These are phyloP conservation scores for Tenebrosternarchus preto DNA, from an alignment of 2,113 vertebrate species.

Conservation along the genomic window DNA sequence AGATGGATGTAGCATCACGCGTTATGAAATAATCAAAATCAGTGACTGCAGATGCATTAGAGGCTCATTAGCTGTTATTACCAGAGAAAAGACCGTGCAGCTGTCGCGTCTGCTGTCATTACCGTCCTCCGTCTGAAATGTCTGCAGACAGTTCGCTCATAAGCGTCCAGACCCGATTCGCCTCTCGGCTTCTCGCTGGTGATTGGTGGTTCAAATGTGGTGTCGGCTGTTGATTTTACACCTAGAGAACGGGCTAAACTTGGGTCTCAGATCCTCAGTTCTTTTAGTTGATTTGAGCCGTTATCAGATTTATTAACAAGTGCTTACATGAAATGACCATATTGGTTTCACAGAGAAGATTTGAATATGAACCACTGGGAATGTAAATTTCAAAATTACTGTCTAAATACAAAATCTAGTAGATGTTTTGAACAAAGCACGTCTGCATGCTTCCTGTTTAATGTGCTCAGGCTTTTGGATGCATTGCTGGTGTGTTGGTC, in stretches of 20 bases:
- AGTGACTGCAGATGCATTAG: constrained; percentile 3
- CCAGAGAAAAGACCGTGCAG: constrained; percentile 13
- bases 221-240: too few species aligned
- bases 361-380: too few species aligned
- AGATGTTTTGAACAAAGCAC: neutral
- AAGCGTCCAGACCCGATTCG: neutral
- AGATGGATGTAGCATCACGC: constrained; percentile 2
- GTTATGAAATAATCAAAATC: constrained; percentile 24
- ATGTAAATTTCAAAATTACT: too few species aligned
- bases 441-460: neutral
- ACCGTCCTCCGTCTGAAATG: constrained; percentile 31
- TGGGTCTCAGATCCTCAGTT: too few species aligned
- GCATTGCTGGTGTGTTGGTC: neutral
- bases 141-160: constrained; percentile 1
- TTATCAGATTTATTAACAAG: too few species aligned
- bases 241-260: too few species aligned
- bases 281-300: too few species aligned
- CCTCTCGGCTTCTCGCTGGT: constrained; percentile 14
- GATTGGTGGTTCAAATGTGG: neutral
- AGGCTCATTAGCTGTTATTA: neutral
- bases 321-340: too few species aligned
- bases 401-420: too few species aligned
- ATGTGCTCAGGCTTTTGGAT: neutral
- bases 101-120: constrained; percentile 25
- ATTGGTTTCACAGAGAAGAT: too few species aligned